Evolutionary conservation across 2,797 vertebrate genomes (phyloP).

Genomic region (Dicrostonyx torquatus): DNA sequence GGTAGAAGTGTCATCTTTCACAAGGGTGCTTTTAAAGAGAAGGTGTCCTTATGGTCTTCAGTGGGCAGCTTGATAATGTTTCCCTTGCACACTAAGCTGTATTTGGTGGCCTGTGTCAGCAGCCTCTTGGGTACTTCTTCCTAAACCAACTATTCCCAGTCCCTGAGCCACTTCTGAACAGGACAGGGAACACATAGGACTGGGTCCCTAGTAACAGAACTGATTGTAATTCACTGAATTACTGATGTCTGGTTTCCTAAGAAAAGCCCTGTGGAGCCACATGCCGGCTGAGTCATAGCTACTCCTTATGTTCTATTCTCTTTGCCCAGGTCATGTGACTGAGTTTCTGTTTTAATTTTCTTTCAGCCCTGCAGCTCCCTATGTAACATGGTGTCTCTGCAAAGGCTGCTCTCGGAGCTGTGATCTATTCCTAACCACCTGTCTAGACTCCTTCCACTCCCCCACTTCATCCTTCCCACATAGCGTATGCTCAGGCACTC

Average conservation of each 20-base stretch:
- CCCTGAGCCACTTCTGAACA: not conserved
- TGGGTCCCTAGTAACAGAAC: not conserved
- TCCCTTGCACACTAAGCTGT: not conserved
- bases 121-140: not conserved
- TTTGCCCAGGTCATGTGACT: slow-evolving; percentile 7
- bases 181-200: not conserved
- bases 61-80: not conserved
- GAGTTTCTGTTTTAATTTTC: slow-evolving; percentile 49
- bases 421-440: slow-evolving; percentile 50
- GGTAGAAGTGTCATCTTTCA: not conserved
- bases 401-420: slow-evolving; percentile 51
- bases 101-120: not conserved
- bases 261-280: slow-evolving; percentile 18
- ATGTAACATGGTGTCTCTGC: slow-evolving; percentile 54
- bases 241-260: slow-evolving; percentile 27
- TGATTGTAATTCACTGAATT: not conserved
- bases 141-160: not conserved
- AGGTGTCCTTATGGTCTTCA: not conserved
- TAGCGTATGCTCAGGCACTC: not conserved
- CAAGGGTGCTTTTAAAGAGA: not conserved
- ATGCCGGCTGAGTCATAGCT: not conserved
- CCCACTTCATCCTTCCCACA: not conserved
- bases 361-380: slow-evolving; percentile 10
- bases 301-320: not conserved
- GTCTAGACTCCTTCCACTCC: slow-evolving; percentile 29